Evolutionary conservation across 2,797 vertebrate genomes (phyloP).

Genomic region (Neosalanx taihuensis): DNA sequence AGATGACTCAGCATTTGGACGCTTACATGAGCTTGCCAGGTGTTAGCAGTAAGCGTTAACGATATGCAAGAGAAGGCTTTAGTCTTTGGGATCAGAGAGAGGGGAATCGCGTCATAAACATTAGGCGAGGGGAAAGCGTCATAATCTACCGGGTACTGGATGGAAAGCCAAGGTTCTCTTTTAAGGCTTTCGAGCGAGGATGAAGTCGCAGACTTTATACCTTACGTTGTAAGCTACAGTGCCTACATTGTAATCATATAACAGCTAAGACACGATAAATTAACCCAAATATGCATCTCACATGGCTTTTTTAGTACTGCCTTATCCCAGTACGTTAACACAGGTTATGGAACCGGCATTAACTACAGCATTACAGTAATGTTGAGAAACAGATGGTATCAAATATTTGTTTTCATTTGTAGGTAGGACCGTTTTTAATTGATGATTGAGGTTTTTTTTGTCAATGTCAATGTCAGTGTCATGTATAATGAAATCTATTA

Average conservation of each 20-base stretch:
- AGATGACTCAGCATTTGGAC: constrained; percentile 42
- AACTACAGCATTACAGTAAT: too few relatives aligned
- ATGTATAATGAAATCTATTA: too few relatives aligned
- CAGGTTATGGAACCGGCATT: too few relatives aligned
- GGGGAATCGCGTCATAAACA: constrained; percentile 32
- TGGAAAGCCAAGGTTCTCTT: constrained; percentile 23
- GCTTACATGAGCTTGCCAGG: constrained; percentile 24
- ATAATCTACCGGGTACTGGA: constrained; percentile 13
- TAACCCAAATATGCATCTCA: not conserved
- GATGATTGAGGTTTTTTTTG: too few relatives aligned
- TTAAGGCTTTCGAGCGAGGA: constrained; percentile 6
- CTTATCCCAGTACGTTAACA: too few relatives aligned
- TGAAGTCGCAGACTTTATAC: constrained; percentile 8
- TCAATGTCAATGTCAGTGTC: too few relatives aligned
- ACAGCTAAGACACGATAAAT: not conserved
- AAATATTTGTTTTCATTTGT: too few relatives aligned
- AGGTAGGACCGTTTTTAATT: too few relatives aligned
- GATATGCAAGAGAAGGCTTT: constrained; percentile 34
- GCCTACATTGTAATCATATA: not conserved
- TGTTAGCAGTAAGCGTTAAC: constrained; percentile 29
- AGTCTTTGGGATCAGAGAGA: constrained; percentile 25
- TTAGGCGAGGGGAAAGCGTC: not conserved
- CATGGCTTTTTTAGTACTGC: not conserved
- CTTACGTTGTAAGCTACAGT: not conserved
- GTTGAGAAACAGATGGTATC: too few relatives aligned